These are phyloP conservation scores for Agrotis segetum DNA, from an alignment of 2,888 invertebrate species.

Conservation along the genomic window DNA sequence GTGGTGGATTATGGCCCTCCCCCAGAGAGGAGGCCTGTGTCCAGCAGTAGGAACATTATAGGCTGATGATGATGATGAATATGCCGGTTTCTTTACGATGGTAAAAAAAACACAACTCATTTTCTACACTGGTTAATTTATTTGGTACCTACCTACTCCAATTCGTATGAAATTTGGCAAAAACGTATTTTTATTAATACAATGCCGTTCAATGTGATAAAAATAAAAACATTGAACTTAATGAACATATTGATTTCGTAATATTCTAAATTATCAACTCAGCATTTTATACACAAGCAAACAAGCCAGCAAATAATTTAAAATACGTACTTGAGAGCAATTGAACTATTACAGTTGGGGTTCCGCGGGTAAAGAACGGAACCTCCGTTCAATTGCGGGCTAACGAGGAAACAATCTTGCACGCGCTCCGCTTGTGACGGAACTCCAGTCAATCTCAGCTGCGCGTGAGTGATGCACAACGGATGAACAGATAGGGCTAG, in stretches of 20 bases:
- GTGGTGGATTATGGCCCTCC: no score
- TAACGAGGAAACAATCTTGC: slow-evolving; percentile 91
- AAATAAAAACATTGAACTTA: no score
- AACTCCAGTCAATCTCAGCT: slow-evolving; percentile 87
- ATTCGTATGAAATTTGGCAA: no score
- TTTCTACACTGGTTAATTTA: no score
- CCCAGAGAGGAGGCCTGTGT: no score
- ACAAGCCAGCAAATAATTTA: slow-evolving; percentile 29
- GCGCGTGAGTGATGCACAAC: slow-evolving; percentile 47
- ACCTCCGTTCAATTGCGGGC: slow-evolving; percentile 85
- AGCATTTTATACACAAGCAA: slow-evolving; percentile 10
- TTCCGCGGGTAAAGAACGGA: slow-evolving; percentile 86
- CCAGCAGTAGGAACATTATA: no score
- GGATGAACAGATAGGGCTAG: slow-evolving; percentile 40
- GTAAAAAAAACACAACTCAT: no score
- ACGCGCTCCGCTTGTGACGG: slow-evolving; percentile 89
- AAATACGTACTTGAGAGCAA: slow-evolving; percentile 78
- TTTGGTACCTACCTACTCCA: no score
- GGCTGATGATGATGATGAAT: no score
- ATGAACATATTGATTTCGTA: neutral
- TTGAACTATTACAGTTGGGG: slow-evolving; percentile 81
- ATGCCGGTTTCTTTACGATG: no score
- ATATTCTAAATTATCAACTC: slow-evolving; percentile 11
- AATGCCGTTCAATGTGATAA: no score
- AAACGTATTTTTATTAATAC: no score